A percentile compares a stretch with the other conserved stretches of the same genome.
Conservation (phyloP, 1,140 invertebrate genomes). For the Brachionus rubens region DNA sequence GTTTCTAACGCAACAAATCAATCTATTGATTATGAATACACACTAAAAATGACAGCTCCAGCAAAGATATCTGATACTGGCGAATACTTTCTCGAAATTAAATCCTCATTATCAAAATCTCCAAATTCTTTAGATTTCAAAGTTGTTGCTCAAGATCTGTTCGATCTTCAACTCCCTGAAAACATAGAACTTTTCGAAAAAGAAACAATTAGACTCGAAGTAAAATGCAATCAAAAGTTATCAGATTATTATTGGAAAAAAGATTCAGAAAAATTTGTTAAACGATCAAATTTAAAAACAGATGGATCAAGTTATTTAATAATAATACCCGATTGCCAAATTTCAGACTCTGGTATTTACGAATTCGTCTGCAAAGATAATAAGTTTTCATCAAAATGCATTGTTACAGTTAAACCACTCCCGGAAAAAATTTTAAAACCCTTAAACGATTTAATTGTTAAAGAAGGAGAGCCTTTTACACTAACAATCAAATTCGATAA, state of each 20-base stretch:
- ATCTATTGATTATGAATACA: not conserved
- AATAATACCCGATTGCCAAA: not conserved
- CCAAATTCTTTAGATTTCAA: not conserved
- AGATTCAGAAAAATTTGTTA: not conserved
- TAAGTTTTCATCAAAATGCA: not conserved
- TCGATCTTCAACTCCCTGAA: slow-evolving; percentile 5
- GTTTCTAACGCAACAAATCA: not conserved
- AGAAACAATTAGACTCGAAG: not conserved
- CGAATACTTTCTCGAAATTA: not conserved
- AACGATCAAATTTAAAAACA: not conserved
- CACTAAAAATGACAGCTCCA: not conserved
- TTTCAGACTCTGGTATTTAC: not conserved
- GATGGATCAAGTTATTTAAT: not conserved
- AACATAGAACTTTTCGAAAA: not conserved
- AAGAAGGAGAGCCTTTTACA: slow-evolving; percentile 4
- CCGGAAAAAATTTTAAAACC: slow-evolving; percentile 22
- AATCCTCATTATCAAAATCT: not conserved
- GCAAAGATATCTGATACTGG: slow-evolving; percentile 18
- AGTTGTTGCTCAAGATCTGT: not conserved
- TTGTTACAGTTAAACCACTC: not conserved
- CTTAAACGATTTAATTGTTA: slow-evolving; percentile 4
- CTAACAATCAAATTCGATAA: slow-evolving; percentile 6
- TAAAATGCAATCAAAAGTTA: slow-evolving; percentile 23
- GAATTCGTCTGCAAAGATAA: slow-evolving; percentile 1
- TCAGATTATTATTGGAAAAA: slow-evolving; percentile 26